Evolutionary conservation across 2,113 vertebrate species (phyloP).

Genomic region (Coturnix japonica): DNA sequence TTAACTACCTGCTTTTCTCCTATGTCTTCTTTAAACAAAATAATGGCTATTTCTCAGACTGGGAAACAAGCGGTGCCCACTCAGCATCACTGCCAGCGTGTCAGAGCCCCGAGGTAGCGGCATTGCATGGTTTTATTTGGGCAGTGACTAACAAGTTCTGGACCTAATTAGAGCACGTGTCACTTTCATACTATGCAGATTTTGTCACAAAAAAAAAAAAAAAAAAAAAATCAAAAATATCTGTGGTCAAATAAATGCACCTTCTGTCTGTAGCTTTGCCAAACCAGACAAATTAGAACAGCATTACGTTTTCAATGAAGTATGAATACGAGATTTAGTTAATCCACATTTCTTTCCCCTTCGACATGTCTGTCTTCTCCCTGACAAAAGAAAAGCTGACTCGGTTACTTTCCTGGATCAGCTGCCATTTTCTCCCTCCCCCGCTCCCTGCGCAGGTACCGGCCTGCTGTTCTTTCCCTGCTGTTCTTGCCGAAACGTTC

Average conservation of each 20-base stretch:
- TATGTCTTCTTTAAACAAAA: neutral
- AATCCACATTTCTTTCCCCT: neutral
- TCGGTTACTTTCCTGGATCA: neutral
- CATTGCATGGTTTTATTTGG: neutral
- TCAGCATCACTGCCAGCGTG: neutral
- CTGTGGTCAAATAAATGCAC: neutral
- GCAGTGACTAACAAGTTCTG: neutral
- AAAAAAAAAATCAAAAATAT: neutral
- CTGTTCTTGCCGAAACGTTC: neutral
- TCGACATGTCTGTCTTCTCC: neutral
- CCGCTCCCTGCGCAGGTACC: neutral
- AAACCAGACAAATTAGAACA: neutral
- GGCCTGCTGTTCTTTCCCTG: neutral
- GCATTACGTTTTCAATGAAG: neutral
- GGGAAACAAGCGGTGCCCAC: neutral
- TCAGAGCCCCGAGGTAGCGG: neutral
- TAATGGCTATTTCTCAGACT: neutral
- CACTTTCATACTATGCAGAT: neutral
- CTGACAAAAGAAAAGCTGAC: constrained; percentile 15
- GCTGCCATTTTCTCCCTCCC: neutral
- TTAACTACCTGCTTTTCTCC: neutral
- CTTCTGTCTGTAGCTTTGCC: neutral
- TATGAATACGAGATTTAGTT: neutral
- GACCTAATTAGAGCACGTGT: neutral
- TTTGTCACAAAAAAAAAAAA: neutral